Evolutionary conservation across 1,140 invertebrate species (phyloP).

Genomic region (Galleria mellonella): DNA sequence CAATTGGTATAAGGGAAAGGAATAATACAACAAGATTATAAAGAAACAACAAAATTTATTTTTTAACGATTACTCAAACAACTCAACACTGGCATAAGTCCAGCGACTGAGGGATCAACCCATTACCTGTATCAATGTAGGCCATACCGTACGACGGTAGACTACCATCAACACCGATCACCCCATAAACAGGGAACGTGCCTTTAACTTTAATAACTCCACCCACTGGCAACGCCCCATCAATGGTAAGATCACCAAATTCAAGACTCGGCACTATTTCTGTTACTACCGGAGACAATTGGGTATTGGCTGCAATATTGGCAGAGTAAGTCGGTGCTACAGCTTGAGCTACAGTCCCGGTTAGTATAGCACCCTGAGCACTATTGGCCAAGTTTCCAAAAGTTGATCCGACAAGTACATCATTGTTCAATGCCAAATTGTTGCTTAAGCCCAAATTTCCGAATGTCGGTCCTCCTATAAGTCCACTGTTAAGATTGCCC

Average conservation of each 20-base stretch:
- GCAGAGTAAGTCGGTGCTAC: not conserved
- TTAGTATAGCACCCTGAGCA: not conserved
- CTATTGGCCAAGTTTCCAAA: not conserved
- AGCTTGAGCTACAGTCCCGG: slow-evolving; percentile 1
- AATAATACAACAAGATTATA: too few species aligned
- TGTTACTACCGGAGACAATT: slow-evolving; percentile 34
- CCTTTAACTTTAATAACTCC: slow-evolving; percentile 54
- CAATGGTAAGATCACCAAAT: slow-evolving; percentile 47
- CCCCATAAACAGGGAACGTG: slow-evolving; percentile 56
- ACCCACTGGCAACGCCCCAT: slow-evolving; percentile 47
- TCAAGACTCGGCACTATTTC: slow-evolving; percentile 47
- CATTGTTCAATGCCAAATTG: not conserved
- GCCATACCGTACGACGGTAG: slow-evolving; percentile 46
- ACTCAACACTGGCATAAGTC: too few species aligned
- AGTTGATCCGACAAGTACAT: too few species aligned
- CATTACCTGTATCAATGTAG: slow-evolving; percentile 18
- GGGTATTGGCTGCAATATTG: not conserved
- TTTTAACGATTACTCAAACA: too few species aligned
- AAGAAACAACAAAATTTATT: too few species aligned
- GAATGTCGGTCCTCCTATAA: too few species aligned
- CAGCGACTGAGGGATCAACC: not conserved
- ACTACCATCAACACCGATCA: slow-evolving; percentile 41
- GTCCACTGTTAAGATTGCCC: too few species aligned
- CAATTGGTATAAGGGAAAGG: too few species aligned
- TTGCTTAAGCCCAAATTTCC: not conserved